Conservation (phyloP, 1,140 invertebrate genomes). For the Orius insidiosus region DNA sequence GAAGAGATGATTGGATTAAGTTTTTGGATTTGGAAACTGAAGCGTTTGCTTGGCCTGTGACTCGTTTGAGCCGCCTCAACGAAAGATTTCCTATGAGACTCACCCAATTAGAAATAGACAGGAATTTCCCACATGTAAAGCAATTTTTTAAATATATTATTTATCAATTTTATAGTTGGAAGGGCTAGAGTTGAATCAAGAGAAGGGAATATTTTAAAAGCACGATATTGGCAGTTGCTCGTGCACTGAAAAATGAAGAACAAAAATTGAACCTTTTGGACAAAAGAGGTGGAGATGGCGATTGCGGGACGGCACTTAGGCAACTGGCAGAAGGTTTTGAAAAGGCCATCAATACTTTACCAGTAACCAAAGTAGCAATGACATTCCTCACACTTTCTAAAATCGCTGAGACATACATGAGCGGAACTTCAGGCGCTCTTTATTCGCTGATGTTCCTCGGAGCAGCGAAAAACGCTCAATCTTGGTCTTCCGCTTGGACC, state of each 20-base stretch:
- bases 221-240: constrained; percentile 32
- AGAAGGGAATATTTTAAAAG: constrained; percentile 28
- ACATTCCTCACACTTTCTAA: constrained; percentile 35
- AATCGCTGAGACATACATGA: constrained; percentile 44
- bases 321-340: constrained; percentile 37
- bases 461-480: constrained; percentile 24
- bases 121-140: constrained; percentile 12
- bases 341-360: neutral
- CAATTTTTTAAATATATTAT: constrained; percentile 5
- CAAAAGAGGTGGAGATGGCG: constrained; percentile 59
- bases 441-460: constrained; percentile 54
- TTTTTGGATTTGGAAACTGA: constrained; percentile 38
- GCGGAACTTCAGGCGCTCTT: constrained; percentile 51
- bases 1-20: constrained; percentile 30
- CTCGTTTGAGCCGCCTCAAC: constrained; percentile 3
- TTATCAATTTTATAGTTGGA: constrained; percentile 9
- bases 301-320: constrained; percentile 57
- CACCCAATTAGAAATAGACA: constrained; percentile 2
- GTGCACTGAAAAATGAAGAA: constrained; percentile 36
- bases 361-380: constrained; percentile 27
- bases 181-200: constrained; percentile 25
- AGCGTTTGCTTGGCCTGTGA: constrained; percentile 36
- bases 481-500: constrained; percentile 33
- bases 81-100: neutral
- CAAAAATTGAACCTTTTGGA: constrained; percentile 49